Evolutionary conservation across 2,888 invertebrate genomes (phyloP).

Genomic region (Latrodectus elegans): DNA sequence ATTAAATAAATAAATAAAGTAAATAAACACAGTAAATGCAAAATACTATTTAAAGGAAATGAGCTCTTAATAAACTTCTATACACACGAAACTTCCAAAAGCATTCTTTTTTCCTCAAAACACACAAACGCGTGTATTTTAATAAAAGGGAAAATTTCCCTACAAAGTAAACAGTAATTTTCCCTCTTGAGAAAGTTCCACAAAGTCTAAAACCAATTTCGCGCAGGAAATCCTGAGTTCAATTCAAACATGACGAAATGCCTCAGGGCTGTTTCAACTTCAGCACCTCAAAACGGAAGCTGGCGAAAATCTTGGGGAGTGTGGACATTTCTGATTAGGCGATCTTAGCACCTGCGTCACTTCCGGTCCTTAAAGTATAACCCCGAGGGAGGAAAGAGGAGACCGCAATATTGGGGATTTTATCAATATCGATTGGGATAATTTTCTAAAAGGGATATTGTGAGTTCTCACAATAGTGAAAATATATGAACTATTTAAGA

Average conservation of each 20-base stretch:
- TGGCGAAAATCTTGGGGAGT: constrained; percentile 7
- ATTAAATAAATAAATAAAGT: no score
- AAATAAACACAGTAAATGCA: no score
- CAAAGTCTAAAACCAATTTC: background rate
- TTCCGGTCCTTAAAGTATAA: constrained; percentile 10
- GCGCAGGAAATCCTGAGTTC: background rate
- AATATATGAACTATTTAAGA: no score
- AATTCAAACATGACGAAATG: background rate
- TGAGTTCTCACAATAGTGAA: background rate
- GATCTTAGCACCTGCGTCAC: constrained; percentile 45
- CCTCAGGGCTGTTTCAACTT: background rate
- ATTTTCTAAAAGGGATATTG: background rate
- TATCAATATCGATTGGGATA: background rate
- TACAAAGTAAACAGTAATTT: no score
- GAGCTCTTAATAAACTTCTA: no score
- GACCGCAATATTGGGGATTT: background rate
- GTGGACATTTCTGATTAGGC: constrained; percentile 30
- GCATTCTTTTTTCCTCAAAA: no score
- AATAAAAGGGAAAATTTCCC: no score
- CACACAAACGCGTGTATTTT: no score
- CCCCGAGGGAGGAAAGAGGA: background rate
- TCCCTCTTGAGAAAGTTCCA: no score
- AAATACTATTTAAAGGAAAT: no score
- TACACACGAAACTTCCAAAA: no score
- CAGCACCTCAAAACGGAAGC: constrained; percentile 8